Evolutionary conservation across 2,113 vertebrate genomes (phyloP).

Genomic region (Sus scrofa): DNA sequence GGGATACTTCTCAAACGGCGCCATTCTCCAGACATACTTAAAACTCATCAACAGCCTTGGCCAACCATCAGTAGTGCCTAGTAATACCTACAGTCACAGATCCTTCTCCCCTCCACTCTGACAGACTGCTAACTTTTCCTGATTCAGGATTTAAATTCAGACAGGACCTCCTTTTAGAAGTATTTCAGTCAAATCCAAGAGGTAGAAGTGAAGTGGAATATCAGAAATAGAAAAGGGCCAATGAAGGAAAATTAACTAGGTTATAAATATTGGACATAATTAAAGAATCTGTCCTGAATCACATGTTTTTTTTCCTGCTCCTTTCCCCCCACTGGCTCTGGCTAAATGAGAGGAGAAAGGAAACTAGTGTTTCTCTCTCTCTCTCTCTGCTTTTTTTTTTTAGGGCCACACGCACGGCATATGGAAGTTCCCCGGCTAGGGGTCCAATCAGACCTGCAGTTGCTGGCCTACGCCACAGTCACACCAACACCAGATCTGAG

Average conservation of each 20-base stretch:
- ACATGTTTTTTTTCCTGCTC: not conserved
- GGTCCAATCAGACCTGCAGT: no score
- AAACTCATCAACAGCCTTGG: not conserved
- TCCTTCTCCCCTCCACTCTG: not conserved
- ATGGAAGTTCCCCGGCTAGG: no score
- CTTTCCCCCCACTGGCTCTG: not conserved
- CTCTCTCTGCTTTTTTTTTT: no score
- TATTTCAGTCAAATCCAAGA: not conserved
- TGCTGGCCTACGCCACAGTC: no score
- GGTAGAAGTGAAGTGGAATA: not conserved
- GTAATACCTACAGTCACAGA: not conserved
- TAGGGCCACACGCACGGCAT: no score
- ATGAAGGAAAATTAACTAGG: no score
- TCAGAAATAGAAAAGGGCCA: slow-evolving; percentile 29
- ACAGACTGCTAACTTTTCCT: not conserved
- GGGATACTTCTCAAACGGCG: not conserved
- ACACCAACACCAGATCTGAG: no score
- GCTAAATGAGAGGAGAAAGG: not conserved
- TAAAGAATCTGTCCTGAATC: not conserved
- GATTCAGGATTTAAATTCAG: slow-evolving; percentile 33
- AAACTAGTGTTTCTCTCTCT: not conserved
- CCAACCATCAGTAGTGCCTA: not conserved
- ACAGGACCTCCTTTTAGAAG: not conserved
- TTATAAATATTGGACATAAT: slow-evolving; percentile 25
- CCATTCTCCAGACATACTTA: not conserved